Base-by-base conservation (phyloP, 1,140 invertebrate species). In the Drosophila bifasciata region DNA sequence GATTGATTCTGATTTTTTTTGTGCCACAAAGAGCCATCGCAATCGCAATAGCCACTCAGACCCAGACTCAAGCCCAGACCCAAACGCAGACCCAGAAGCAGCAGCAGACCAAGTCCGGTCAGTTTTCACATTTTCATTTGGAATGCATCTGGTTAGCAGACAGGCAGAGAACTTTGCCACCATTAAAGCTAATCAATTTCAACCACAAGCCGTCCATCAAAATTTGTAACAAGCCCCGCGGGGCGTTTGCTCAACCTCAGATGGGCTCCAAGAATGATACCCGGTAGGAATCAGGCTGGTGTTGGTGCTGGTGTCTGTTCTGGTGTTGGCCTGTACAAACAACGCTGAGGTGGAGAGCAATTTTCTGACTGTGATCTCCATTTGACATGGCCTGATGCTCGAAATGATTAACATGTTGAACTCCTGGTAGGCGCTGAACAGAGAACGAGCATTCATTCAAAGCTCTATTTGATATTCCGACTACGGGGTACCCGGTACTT, bases 171-270 rank as follows among this genome's bases (percentile, higher is more conserved):
- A 81, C 72, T 78, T 81, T 78, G 79, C 69, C 61, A 85, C 74
- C 81, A 85, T 85, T 88, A 88, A 86, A 86, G 81, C 77, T 79
- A 88, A 86, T 86, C 81, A 86, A 86, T 86, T 86, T 72, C 73
- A 77, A 76, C 78, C 81, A 56, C 64, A 63, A 46, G 69, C 77
- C 62, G 81, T 88, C 81, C 74, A 81, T 86, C 83, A 86, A 88
- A 86, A 88, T 81, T 78, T 81, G 78, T 88, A 86, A 86, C 81
- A 86, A 81, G 78, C 81, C 67, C 81, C 70, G 83, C 60, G 73
- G 83, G 63, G 83, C 81, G 52, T 66, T 46, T 70, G 67, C 67
- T 73, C 59, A 51, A 48, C 58, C 32, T 1, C 15, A 36, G 49
- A 60, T 51, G 68, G 40, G 62, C 17, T 21, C 25, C 9, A 61